Percentiles rank a stretch among this genome's conserved stretches.
phyloP scores from a whole-genome alignment of 2,797 vertebrate species.

The Spinibarbus caldwelli region DNA sequence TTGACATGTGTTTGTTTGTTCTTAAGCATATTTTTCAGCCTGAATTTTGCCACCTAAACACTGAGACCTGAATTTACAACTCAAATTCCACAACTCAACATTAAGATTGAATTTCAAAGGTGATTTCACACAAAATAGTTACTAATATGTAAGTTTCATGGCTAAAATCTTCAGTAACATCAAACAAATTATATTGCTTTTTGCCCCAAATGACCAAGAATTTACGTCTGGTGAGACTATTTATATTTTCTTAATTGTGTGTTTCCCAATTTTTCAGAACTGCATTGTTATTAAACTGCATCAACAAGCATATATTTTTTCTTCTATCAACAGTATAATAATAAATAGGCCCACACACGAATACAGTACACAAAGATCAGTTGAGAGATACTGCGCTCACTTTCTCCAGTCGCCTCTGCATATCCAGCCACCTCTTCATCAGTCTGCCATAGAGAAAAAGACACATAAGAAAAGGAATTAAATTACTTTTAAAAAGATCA shows the following conservation, averaged over 20 bases:
- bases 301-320: background rate
- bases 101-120: background rate
- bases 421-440: constrained; percentile 80
- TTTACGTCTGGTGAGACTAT: background rate
- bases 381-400: constrained; percentile 76
- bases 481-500: background rate
- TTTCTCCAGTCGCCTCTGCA: constrained; percentile 77
- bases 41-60: background rate
- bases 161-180: background rate
- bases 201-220: background rate
- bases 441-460: constrained; percentile 70
- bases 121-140: background rate
- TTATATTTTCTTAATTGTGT: constrained; percentile 1
- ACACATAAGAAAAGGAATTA: constrained; percentile 1
- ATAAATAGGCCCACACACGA: background rate
- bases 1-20: background rate
- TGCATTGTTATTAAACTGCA: background rate
- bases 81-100: background rate
- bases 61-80: background rate
- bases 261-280: background rate
- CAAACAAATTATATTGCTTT: no score
- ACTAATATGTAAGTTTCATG: background rate
- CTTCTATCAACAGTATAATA: background rate
- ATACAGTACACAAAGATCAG: background rate
- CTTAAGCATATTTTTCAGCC: background rate